A percentile compares a stretch with the other conserved stretches of the same genome.
These are phyloP conservation scores for Sardina pilchardus DNA, from an alignment of 2,113 vertebrate genomes.

Conservation along the genomic window DNA sequence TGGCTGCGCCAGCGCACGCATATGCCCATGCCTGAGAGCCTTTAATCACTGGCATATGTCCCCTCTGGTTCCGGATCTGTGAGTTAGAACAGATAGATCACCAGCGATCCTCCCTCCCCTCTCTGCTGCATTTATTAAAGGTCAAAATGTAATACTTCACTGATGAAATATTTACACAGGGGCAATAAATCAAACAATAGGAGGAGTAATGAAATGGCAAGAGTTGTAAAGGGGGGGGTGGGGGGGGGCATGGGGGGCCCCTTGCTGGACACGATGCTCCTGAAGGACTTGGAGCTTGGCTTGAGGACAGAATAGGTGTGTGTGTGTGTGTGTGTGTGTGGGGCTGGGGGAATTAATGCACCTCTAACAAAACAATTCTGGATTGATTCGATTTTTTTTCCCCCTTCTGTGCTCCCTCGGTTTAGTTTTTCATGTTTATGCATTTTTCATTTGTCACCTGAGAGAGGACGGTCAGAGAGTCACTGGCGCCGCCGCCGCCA, in stretches of 20 bases:
- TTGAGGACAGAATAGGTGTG: background rate
- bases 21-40: slow-evolving; percentile 32
- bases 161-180: slow-evolving; percentile 63
- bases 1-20: slow-evolving; percentile 22
- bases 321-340: background rate
- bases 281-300: background rate
- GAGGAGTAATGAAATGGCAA: slow-evolving; percentile 47
- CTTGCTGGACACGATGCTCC: background rate
- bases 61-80: slow-evolving; percentile 37
- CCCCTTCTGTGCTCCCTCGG: slow-evolving; percentile 7
- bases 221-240: background rate
- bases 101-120: slow-evolving; percentile 35
- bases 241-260: background rate
- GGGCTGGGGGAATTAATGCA: background rate
- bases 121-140: slow-evolving; percentile 56
- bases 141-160: slow-evolving; percentile 59
- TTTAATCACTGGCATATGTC: slow-evolving; percentile 49
- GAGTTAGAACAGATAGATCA: slow-evolving; percentile 43
- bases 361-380: slow-evolving; percentile 18
- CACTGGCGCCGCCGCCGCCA: background rate
- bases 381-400: slow-evolving; percentile 31
- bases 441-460: slow-evolving; percentile 44
- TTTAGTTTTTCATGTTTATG: slow-evolving; percentile 44
- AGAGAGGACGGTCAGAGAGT: slow-evolving; percentile 21
- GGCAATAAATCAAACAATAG: slow-evolving; percentile 56